Evolutionary conservation across 2,797 vertebrate species (phyloP).

Genomic region (Crenuchus spilurus): DNA sequence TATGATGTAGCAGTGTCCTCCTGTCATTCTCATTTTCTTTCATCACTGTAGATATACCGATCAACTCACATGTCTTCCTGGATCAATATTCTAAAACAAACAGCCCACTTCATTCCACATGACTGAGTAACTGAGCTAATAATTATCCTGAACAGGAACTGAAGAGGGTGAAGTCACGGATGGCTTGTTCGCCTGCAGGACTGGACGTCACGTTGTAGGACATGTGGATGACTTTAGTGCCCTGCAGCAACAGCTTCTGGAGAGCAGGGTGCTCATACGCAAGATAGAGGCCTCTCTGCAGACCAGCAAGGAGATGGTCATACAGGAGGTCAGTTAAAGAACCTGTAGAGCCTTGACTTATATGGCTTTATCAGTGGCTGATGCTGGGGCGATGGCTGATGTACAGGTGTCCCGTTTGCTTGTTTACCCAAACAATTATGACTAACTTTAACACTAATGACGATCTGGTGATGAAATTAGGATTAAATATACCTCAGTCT

Average conservation of each 20-base stretch:
- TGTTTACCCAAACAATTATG: no score
- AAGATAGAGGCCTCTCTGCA: conserved; percentile 72
- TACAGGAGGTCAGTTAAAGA: conserved; percentile 57
- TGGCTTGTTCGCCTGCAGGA: conserved; percentile 62
- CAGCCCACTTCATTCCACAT: no score
- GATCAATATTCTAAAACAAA: background rate
- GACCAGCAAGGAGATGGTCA: conserved; percentile 52
- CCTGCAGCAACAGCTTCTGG: conserved; percentile 82
- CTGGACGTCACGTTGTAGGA: conserved; percentile 73
- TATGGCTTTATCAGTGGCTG: no score
- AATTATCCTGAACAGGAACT: background rate
- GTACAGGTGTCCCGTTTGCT: no score
- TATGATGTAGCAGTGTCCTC: background rate
- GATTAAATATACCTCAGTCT: no score
- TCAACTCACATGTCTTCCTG: background rate
- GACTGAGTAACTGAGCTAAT: background rate
- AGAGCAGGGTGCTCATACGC: conserved; percentile 74
- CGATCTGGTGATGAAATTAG: no score
- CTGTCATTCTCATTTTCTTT: background rate
- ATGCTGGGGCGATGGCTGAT: no score
- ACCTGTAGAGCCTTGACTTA: conserved; percentile 78
- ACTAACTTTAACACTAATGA: no score
- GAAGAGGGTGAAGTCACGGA: conserved; percentile 58
- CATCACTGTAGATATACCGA: no score
- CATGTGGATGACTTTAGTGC: conserved; percentile 78